Evolutionary conservation across 2,888 invertebrate species (phyloP), one percentile per base, ranked within the genome.

Genomic region (Dasysyrphus albostriatus): DNA sequence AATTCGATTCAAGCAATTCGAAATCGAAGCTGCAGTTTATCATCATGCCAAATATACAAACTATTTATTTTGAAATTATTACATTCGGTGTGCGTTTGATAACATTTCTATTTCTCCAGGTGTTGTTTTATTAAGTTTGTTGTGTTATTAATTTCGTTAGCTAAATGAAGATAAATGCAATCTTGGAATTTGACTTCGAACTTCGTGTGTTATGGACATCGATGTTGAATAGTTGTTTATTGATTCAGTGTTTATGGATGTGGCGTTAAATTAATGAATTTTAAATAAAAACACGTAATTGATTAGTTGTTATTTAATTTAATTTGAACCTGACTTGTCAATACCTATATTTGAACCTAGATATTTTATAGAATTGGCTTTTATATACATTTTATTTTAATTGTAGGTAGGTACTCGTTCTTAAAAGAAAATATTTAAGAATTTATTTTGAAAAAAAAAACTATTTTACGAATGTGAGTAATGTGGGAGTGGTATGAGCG

Each of bases 91-190:
- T 65, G 39, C 19, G 8, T 29, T 37, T 29, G 73, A 75, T 34
- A 44, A 9, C n/a, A 56, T n/a, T 56, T 56, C 3, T 56, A n/a
- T 34, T 12, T 56, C 34, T 6, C 9, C 69, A 59, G 12, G 44
- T 69, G 49, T 34, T 47, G 8, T 32, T 42, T 58, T 61, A 24
- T 44, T 69, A 69, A 67, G 4, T 47, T 47, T 8, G 65, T 37
- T n/a, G 51, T 16, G 7, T n/a, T 19, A n/a, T 19, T 12, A 24
- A n/a, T 61, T 61, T 61, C 24, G 19, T 39, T 78, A 74, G 70
- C 69, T 79, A 72, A 16, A 65, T 51, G 42, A 32, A 34, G 70
- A 80, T 80, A 76, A 72, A 29, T 29, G 24, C 65, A 84, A 59
- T 69, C 44, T 51, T 39, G 65, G 59, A 84, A 72, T 65, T 59